phyloP scores from a whole-genome alignment of 1,140 invertebrate genomes.

The Macrobrachium nipponense region DNA sequence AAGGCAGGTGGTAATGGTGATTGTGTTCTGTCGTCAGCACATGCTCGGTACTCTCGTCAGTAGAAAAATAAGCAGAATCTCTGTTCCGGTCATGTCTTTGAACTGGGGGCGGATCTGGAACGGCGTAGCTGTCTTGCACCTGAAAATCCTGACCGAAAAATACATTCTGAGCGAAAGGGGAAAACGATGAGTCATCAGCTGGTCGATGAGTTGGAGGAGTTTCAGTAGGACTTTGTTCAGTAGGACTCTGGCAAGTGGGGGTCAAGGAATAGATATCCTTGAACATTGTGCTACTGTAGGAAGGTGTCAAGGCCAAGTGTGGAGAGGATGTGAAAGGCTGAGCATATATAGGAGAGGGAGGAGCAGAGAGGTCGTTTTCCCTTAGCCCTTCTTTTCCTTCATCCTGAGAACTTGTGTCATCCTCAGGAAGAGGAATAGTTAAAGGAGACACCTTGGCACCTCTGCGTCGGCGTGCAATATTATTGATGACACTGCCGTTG shows the following conservation, averaged over 20 bases:
- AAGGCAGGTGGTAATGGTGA: background rate
- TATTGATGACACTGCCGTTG: background rate
- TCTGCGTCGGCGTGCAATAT: constrained; percentile 41
- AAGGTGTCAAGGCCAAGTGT: background rate
- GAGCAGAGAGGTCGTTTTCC: background rate
- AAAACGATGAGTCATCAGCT: background rate
- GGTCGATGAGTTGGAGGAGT: no score
- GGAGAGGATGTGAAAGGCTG: constrained; percentile 37
- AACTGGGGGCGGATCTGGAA: background rate
- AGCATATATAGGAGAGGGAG: constrained; percentile 40
- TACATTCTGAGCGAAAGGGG: constrained; percentile 13
- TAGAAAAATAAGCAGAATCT: constrained; percentile 54
- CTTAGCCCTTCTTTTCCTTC: background rate
- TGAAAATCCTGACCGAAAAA: constrained; percentile 48
- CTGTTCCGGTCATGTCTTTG: constrained; percentile 31
- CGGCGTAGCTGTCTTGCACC: background rate
- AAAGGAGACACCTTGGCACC: constrained; percentile 10
- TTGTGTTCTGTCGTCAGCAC: background rate
- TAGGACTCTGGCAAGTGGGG: constrained; percentile 32
- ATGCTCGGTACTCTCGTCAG: constrained; percentile 43
- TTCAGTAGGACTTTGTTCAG: constrained; percentile 32
- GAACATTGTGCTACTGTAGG: constrained; percentile 27
- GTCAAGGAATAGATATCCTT: constrained; percentile 47
- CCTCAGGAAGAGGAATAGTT: constrained; percentile 9
- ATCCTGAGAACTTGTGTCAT: background rate